Evolutionary conservation across 2,797 vertebrate genomes (phyloP).

Genomic region (Austrolebias charrua): DNA sequence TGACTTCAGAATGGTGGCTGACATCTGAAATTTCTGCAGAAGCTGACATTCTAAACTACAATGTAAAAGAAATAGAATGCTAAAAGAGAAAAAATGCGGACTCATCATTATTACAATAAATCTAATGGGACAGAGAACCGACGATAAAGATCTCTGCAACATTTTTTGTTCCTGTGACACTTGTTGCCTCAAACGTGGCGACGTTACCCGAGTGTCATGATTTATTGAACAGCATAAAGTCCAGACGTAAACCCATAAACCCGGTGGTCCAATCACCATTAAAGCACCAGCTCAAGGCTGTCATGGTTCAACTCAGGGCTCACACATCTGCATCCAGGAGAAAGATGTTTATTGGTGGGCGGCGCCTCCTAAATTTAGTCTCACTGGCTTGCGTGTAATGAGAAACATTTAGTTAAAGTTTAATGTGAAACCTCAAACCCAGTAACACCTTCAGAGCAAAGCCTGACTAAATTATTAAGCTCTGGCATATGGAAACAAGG

Average conservation of each 20-base stretch:
- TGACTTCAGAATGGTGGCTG: no score
- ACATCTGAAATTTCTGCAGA: no score
- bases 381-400: conserved; percentile 19
- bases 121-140: conserved; percentile 19
- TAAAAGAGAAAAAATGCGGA: no score
- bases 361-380: conserved; percentile 13
- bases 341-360: conserved; percentile 15
- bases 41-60: no score
- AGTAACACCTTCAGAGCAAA: conserved; percentile 9
- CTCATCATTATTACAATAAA: not conserved
- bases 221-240: conserved; percentile 45
- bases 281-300: conserved; percentile 31
- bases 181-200: conserved; percentile 21
- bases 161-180: conserved; percentile 21
- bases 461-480: conserved; percentile 21
- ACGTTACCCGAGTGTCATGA: conserved; percentile 12
- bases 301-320: conserved; percentile 5
- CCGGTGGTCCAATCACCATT: conserved; percentile 28
- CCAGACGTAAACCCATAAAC: conserved; percentile 37
- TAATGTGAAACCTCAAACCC: conserved; percentile 12
- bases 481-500: not conserved
- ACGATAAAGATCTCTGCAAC: conserved; percentile 18
- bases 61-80: no score
- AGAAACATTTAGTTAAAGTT: conserved; percentile 22
- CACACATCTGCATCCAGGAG: conserved; percentile 13